Percentiles rank a stretch among this genome's conserved stretches.
phyloP scores from a whole-genome alignment of 2,888 invertebrate species.

The Amiota minor region DNA sequence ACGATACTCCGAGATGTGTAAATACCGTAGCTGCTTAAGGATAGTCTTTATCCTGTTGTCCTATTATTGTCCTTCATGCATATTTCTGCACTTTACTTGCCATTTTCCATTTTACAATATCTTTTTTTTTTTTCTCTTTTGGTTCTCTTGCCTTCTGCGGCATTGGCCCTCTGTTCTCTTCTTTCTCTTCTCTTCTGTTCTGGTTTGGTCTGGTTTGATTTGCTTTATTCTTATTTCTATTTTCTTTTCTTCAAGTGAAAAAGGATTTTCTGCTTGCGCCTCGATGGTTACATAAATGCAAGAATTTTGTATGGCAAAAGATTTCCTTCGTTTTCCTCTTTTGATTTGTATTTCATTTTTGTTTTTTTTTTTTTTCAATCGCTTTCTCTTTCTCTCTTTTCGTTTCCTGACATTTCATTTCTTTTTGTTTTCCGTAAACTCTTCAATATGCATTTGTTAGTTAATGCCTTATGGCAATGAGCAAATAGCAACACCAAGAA shows the following conservation, averaged over 20 bases:
- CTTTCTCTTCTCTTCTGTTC: background rate
- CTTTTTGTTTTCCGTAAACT: background rate
- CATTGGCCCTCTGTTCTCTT: background rate
- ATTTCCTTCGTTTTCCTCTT: background rate
- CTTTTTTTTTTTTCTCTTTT: too few species aligned
- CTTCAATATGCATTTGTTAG: slow-evolving; percentile 18
- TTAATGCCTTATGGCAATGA: slow-evolving; percentile 15
- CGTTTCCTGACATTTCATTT: background rate
- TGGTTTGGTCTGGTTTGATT: background rate
- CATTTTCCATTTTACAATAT: background rate
- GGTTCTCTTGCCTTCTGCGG: background rate
- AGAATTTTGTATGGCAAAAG: slow-evolving; percentile 14
- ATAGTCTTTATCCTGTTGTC: slow-evolving; percentile 5
- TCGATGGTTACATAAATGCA: slow-evolving; percentile 19
- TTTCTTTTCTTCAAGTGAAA: background rate
- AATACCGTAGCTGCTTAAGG: slow-evolving; percentile 29
- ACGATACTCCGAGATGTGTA: slow-evolving; percentile 14
- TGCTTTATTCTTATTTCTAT: too few species aligned
- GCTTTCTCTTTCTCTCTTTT: background rate
- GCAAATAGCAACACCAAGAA: background rate
- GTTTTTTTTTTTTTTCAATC: slow-evolving; percentile 2
- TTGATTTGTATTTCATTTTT: slow-evolving; percentile 12
- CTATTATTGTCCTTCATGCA: slow-evolving; percentile 7
- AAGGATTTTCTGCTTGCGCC: slow-evolving; percentile 21
- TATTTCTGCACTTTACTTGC: slow-evolving; percentile 10